These are phyloP conservation scores for Platysternon megacephalum DNA, from an alignment of 2,113 vertebrate genomes.

Conservation along the genomic window DNA sequence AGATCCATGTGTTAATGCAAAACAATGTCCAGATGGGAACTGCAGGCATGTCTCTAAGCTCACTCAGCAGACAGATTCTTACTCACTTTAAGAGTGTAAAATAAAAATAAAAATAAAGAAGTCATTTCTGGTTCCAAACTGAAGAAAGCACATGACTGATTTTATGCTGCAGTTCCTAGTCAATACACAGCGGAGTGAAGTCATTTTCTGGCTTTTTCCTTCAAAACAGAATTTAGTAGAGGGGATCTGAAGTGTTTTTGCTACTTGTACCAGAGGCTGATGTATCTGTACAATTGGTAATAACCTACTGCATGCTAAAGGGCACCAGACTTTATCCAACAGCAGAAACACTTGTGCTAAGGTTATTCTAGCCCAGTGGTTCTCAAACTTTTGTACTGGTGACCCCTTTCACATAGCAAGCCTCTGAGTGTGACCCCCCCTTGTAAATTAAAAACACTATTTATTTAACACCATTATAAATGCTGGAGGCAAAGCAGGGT, in stretches of 20 bases:
- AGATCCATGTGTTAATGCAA: neutral
- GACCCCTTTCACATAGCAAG: too few relatives aligned
- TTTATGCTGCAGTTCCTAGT: neutral
- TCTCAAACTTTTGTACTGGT: too few relatives aligned
- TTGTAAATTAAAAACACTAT: too few relatives aligned
- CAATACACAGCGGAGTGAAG: neutral
- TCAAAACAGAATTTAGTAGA: neutral
- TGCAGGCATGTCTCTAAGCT: neutral
- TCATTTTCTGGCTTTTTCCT: neutral
- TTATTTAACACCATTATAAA: too few relatives aligned
- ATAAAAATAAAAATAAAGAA: neutral
- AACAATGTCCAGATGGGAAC: slow-evolving; percentile 27
- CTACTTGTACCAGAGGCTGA: rapidly evolving
- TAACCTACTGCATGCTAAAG: neutral
- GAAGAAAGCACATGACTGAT: neutral
- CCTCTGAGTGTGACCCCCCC: too few relatives aligned
- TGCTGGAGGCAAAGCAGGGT: too few relatives aligned
- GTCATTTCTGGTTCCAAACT: neutral
- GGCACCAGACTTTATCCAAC: neutral
- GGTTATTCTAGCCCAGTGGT: neutral
- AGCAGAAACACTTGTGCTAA: neutral
- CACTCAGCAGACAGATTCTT: slow-evolving; percentile 28
- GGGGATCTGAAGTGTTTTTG: neutral
- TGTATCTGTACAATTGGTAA: neutral
- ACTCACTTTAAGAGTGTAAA: neutral